Conservation (phyloP, 2,888 invertebrate species). For the Melanostoma scalare region DNA sequence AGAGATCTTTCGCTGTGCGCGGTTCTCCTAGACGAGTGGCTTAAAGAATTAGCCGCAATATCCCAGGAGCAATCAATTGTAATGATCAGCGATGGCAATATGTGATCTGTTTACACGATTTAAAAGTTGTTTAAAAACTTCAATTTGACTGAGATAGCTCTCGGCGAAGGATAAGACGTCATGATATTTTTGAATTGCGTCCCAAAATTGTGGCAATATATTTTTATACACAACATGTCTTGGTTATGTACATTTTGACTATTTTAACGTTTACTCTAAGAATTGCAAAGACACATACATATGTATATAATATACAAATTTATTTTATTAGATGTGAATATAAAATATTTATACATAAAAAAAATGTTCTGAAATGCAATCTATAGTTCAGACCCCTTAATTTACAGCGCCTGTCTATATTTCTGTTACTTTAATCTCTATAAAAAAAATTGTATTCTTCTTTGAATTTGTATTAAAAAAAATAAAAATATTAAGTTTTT, state of each 20-base stretch:
- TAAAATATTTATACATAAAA: conserved; percentile 7
- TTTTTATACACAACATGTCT: conserved; percentile 24
- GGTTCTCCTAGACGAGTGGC: conserved; percentile 96
- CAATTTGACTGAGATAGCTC: conserved; percentile 44
- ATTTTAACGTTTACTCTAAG: conserved; percentile 46
- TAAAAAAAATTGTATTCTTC: conserved; percentile 3
- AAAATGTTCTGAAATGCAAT: conserved; percentile 19
- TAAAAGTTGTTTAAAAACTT: conserved; percentile 5
- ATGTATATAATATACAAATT: not conserved
- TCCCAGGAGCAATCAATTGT: conserved; percentile 95
- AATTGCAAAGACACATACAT: conserved; percentile 25
- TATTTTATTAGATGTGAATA: conserved; percentile 10
- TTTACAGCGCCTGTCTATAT: conserved; percentile 48
- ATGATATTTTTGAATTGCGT: conserved; percentile 42
- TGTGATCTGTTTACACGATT: conserved; percentile 52
- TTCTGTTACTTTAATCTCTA: conserved; percentile 20
- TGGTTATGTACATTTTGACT: conserved; percentile 46
- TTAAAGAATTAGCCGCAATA: conserved; percentile 96
- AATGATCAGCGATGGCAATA: conserved; percentile 82
- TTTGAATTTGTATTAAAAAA: not conserved
- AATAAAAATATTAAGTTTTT: conserved; percentile 40
- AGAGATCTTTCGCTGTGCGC: conserved; percentile 90
- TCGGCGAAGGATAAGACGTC: conserved; percentile 3
- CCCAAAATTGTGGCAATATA: conserved; percentile 69
- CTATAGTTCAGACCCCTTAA: conserved; percentile 45